Evolutionary conservation across 23 tunicate genomes (phyloP), one percentile per base, ranked within the genome.

Genomic region (Halocynthia roretzi): DNA sequence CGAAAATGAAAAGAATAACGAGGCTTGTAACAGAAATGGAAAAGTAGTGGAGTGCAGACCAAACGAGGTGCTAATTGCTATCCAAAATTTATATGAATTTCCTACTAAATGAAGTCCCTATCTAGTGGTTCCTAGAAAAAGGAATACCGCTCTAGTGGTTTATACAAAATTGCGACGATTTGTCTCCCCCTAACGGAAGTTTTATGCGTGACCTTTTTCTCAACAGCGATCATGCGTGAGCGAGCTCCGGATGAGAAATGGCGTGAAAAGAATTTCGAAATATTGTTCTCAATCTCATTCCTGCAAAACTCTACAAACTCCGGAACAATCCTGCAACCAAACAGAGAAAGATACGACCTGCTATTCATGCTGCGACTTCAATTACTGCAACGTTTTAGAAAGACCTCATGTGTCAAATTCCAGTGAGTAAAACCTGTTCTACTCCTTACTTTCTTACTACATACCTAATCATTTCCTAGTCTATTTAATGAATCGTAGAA

Each of bases 351-450:
- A 31, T 1, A 54, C 54, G 7, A 67, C 57, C 18, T 80, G 83
- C 20, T 69, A 48, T 53, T 80, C 83, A 40, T 80, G 83, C 20
- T 80, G 83, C 54, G 76, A 70, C 8, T 48, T 80, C 51, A 70
- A 80, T 44, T 80, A 80, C 76, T 80, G 83, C 76, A 80, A 80
- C 44, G 14, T 80, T 15, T 80, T 80, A 22, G 63, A 68, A 70
- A 23, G 50, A 40, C 76, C 83, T 10, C 83, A 70, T 2, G 10
- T 7, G 40, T 49, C n/a, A 8, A 69, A 80, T 23, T 70, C 70
- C 5, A 70, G 83, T 80, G 22, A 70, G 83, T 31, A 8, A 15
- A 11, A 50, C 12, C 52, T 12, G 14, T 71, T 44, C 50, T 49
- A 50, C 60, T 50, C 11, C 10, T 6, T 40, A 56, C 1, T 12